Conservation (phyloP, 2,888 invertebrate genomes). For the Lithophane socia region DNA sequence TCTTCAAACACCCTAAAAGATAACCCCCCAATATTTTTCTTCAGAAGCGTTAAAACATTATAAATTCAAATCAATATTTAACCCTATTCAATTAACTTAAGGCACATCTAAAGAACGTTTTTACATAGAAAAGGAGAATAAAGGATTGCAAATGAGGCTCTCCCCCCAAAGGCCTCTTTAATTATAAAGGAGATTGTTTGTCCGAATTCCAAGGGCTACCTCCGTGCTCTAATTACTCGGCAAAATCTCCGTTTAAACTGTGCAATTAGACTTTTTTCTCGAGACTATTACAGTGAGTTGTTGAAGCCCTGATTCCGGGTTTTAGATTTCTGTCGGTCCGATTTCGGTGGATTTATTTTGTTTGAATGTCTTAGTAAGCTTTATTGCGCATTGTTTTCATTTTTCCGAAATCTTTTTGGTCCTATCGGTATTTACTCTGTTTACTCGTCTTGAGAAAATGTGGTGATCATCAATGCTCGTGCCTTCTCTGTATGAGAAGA, state of each 20-base stretch:
- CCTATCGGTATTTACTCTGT: neutral
- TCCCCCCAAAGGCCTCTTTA: slow-evolving; percentile 78
- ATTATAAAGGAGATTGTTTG: slow-evolving; percentile 87
- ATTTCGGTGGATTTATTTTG: slow-evolving; percentile 40
- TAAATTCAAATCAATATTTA: slow-evolving; percentile 67
- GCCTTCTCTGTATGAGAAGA: neutral
- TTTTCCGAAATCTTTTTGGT: neutral
- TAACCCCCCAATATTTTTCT: slow-evolving; percentile 45
- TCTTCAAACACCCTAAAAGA: slow-evolving; percentile 5
- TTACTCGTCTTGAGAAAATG: neutral
- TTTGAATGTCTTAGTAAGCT: neutral
- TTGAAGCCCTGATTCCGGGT: slow-evolving; percentile 59
- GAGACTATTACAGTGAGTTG: slow-evolving; percentile 55
- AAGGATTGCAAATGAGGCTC: slow-evolving; percentile 87
- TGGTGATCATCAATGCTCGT: neutral
- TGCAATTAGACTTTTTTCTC: slow-evolving; percentile 72
- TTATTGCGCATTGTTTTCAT: neutral
- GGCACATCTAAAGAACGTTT: slow-evolving; percentile 73
- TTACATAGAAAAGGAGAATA: slow-evolving; percentile 82
- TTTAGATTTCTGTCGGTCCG: slow-evolving; percentile 40
- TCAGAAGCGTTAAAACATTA: slow-evolving; percentile 50
- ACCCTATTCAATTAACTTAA: slow-evolving; percentile 69
- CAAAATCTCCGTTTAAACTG: slow-evolving; percentile 77
- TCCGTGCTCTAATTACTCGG: slow-evolving; percentile 80
- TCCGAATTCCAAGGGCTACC: slow-evolving; percentile 78